phyloP scores from a whole-genome alignment of 2,113 vertebrate species.

The Anguilla rostrata region DNA sequence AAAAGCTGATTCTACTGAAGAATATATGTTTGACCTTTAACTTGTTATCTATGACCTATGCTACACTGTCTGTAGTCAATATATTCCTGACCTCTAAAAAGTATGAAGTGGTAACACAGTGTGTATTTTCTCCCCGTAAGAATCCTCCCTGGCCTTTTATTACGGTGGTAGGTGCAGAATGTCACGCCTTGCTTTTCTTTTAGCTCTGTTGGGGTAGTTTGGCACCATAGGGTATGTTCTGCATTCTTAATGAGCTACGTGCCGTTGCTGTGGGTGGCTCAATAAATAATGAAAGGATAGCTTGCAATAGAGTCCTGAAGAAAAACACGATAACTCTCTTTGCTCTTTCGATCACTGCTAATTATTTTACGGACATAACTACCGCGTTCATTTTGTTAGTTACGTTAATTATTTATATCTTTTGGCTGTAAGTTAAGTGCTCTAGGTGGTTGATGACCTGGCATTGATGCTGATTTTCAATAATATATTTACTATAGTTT shows the following conservation, averaged over 20 bases:
- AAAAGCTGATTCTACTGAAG: constrained; percentile 83
- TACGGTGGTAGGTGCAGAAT: constrained; percentile 62
- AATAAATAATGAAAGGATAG: constrained; percentile 71
- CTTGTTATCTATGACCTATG: neutral
- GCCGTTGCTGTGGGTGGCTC: constrained; percentile 69
- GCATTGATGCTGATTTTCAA: neutral
- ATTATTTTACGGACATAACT: too few species aligned
- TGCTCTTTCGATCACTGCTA: constrained; percentile 16
- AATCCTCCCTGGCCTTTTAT: constrained; percentile 49
- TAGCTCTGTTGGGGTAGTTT: constrained; percentile 60
- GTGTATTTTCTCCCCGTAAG: constrained; percentile 55
- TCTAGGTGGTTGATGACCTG: too few species aligned
- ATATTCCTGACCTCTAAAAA: neutral
- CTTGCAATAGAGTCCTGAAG: constrained; percentile 45
- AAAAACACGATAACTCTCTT: constrained; percentile 45
- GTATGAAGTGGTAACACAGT: constrained; percentile 36
- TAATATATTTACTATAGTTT: neutral
- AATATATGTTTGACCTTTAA: constrained; percentile 42
- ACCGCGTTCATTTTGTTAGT: too few species aligned
- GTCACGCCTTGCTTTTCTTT: constrained; percentile 58
- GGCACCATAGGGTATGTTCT: constrained; percentile 57
- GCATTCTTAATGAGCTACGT: constrained; percentile 69
- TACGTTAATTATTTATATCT: too few species aligned
- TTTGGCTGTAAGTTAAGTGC: too few species aligned
- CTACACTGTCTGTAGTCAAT: neutral